Evolutionary conservation across 2,113 vertebrate species (phyloP), one percentile per base, ranked within the genome.

Genomic region (Toxotes jaculatrix): DNA sequence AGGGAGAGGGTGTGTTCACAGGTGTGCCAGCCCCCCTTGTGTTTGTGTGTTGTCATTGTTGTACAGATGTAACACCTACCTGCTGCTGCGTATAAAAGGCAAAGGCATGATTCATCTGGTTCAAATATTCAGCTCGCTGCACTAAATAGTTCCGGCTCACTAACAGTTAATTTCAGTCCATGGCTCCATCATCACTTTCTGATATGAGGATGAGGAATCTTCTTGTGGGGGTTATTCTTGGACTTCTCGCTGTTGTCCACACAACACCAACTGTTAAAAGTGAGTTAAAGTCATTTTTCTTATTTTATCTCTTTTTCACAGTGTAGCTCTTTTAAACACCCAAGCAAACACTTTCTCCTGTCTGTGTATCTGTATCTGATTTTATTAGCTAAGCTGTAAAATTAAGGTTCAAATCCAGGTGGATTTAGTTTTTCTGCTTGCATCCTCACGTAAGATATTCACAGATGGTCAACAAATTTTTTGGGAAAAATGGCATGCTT

Each of bases 71-170:
- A 31, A 89, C 82, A 84, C 81, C 75, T 65, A 77, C 87, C 68
- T 71, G 49, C 55, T n/a, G 77, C 36, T 79, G 40, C 31, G n/a
- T 84, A 87, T 93, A 94, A 92, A 89, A 91, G 79, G 32, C 19
- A 34, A 23, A 32, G 62, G 1, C 47, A 31, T 80, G 64, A 87
- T 56, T 78, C 63, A 81, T 65, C 57, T 51, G 61, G 56, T 57
- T 67, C 77, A 85, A 38, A 55, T 65, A 47, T 60, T 64, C 70
- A 68, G 55, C 13, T 53, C 51, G 71, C 16, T 27, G 69, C 23
- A 27, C 12, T 32, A 40, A 55, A 51, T 32, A 68, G 38, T 49
- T 77, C 38, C 13, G 0, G 3, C 17, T 79, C 11, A 0, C 42
- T 31, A 11, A 51, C 5, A 27, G 9, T 8, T 51, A 42, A 62